Percentiles rank a stretch among this genome's conserved stretches.
Conservation (phyloP, 2,113 vertebrate genomes). For the Orientallactaga bullata region DNA sequence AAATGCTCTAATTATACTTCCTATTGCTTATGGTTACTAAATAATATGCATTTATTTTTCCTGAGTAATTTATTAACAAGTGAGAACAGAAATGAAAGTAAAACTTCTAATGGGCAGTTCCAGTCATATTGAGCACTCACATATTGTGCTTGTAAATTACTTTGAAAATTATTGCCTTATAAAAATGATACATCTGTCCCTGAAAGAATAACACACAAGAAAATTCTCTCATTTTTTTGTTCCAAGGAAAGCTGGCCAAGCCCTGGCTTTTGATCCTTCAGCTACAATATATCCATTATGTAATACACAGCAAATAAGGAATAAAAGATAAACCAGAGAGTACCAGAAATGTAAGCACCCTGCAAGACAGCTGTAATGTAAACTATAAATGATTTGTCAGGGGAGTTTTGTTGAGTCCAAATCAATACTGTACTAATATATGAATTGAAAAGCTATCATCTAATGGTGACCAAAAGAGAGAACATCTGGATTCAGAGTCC, state of each 20-base stretch:
- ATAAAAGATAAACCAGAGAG: background rate
- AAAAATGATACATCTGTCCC: background rate
- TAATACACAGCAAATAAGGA: background rate
- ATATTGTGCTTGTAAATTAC: background rate
- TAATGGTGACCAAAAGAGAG: background rate
- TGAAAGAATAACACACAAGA: background rate
- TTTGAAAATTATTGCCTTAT: background rate
- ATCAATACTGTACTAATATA: background rate
- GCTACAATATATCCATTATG: background rate
- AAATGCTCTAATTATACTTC: background rate
- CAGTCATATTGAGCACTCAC: background rate
- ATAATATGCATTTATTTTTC: background rate
- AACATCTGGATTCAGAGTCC: background rate
- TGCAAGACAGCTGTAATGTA: background rate
- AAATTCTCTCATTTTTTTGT: background rate
- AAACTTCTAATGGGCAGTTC: background rate
- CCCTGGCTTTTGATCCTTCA: background rate
- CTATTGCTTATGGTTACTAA: background rate
- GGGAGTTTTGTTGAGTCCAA: background rate
- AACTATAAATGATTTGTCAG: background rate
- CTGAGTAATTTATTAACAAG: background rate
- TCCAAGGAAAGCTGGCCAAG: background rate
- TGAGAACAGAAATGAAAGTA: conserved; percentile 18
- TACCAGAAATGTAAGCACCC: background rate
- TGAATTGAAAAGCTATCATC: background rate